phyloP scores from a whole-genome alignment of 2,797 vertebrate genomes.

The Notoglanidium macrostoma region DNA sequence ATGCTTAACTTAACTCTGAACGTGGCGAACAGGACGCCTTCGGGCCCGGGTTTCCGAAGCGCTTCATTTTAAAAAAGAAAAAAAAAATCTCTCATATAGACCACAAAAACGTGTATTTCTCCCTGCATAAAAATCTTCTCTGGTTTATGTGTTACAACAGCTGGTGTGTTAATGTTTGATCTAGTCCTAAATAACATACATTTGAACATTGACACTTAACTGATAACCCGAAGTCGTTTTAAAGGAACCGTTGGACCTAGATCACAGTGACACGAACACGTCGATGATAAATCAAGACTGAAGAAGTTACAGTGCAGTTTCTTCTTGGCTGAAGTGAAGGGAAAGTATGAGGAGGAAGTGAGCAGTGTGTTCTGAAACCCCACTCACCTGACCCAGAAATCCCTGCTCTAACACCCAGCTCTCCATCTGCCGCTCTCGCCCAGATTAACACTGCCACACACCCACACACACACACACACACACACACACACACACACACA shows the following conservation, averaged over 20 bases:
- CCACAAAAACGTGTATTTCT: neutral
- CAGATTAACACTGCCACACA: constrained; percentile 2
- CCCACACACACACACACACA: neutral
- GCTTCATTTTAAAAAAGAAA: no score
- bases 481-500: neutral
- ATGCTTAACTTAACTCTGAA: neutral
- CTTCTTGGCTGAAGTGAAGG: neutral
- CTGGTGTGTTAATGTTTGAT: neutral
- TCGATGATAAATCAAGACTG: no score
- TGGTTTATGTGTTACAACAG: neutral
- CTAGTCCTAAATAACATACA: neutral
- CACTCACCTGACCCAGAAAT: constrained; percentile 35
- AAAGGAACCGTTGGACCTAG: neutral
- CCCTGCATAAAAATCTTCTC: neutral
- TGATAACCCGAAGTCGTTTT: neutral
- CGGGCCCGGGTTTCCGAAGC: neutral
- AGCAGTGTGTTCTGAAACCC: constrained; percentile 4
- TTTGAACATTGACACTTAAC: neutral
- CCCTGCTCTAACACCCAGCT: constrained; percentile 22
- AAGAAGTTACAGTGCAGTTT: neutral
- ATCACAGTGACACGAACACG: neutral
- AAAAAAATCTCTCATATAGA: neutral
- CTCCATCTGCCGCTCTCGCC: constrained; percentile 42
- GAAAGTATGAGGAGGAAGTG: constrained; percentile 17
- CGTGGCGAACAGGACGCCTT: neutral